Evolutionary conservation across 2,113 vertebrate genomes (phyloP).

Genomic region (Penelope pileata): DNA sequence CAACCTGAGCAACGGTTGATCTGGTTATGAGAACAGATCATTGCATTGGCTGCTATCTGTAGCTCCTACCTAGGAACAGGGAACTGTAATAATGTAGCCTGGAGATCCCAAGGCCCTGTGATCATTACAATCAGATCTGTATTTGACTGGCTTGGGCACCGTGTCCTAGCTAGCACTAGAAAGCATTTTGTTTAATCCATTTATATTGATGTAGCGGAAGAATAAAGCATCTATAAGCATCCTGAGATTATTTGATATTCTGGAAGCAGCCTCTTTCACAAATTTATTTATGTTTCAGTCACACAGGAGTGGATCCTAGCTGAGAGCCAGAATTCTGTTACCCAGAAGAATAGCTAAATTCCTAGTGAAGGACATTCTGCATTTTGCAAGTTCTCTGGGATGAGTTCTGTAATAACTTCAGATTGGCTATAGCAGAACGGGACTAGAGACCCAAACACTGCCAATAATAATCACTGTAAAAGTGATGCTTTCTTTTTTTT

Average conservation of each 20-base stretch:
- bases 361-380: background rate
- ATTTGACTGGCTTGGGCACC: background rate
- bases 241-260: background rate
- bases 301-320: background rate
- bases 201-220: conserved; percentile 13
- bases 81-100: background rate
- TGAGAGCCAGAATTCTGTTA: background rate
- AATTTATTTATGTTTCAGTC: background rate
- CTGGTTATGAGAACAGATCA: background rate
- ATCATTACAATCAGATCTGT: background rate
- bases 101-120: background rate
- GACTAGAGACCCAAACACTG: background rate
- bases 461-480: background rate
- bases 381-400: background rate
- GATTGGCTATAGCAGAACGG: background rate
- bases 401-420: background rate
- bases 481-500: background rate
- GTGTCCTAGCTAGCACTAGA: background rate
- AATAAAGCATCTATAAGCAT: background rate
- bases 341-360: background rate
- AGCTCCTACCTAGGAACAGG: background rate
- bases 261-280: background rate
- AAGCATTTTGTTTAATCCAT: conserved; percentile 49
- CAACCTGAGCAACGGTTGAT: background rate
- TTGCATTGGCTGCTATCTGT: background rate